A percentile compares a stretch with the other conserved stretches of the same genome.
phyloP scores from a whole-genome alignment of 2,888 invertebrate genomes.

The Rhyacophila evoluta region DNA sequence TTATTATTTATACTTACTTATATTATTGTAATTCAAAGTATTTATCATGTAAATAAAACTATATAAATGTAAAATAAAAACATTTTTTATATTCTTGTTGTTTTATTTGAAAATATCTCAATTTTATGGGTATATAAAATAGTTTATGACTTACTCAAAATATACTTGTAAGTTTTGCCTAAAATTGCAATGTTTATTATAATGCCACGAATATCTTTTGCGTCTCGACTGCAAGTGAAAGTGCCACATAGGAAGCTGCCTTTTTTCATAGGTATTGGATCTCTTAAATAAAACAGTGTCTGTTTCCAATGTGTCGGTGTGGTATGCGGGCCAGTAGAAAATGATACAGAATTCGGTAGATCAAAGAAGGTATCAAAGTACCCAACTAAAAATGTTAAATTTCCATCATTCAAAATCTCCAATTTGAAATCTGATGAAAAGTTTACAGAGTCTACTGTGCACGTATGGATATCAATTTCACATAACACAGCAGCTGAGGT shows the following conservation, averaged over 20 bases:
- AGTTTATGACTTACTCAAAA: conserved; percentile 67
- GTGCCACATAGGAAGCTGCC: conserved; percentile 76
- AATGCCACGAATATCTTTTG: conserved; percentile 80
- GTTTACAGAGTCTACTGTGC: conserved; percentile 78
- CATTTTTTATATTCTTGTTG: conserved; percentile 36
- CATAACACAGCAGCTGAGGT: conserved; percentile 76
- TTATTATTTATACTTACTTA: background rate
- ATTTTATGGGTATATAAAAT: conserved; percentile 52
- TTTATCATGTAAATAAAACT: conserved; percentile 45
- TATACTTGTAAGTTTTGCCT: conserved; percentile 73
- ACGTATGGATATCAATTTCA: conserved; percentile 82
- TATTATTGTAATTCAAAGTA: conserved; percentile 35
- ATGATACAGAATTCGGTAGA: conserved; percentile 73
- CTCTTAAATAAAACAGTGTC: conserved; percentile 86
- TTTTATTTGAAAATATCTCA: conserved; percentile 29
- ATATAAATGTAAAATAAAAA: conserved; percentile 48
- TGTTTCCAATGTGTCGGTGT: conserved; percentile 95
- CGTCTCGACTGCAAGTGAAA: conserved; percentile 79
- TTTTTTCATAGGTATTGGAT: conserved; percentile 77
- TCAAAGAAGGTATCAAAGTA: conserved; percentile 94
- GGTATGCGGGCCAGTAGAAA: conserved; percentile 83
- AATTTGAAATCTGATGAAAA: conserved; percentile 80
- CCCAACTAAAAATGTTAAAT: conserved; percentile 85
- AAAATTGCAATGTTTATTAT: conserved; percentile 77
- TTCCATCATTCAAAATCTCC: conserved; percentile 73